These are phyloP conservation scores for Capreolus pygargus DNA, from an alignment of 2,113 vertebrate genomes.

Conservation along the genomic window DNA sequence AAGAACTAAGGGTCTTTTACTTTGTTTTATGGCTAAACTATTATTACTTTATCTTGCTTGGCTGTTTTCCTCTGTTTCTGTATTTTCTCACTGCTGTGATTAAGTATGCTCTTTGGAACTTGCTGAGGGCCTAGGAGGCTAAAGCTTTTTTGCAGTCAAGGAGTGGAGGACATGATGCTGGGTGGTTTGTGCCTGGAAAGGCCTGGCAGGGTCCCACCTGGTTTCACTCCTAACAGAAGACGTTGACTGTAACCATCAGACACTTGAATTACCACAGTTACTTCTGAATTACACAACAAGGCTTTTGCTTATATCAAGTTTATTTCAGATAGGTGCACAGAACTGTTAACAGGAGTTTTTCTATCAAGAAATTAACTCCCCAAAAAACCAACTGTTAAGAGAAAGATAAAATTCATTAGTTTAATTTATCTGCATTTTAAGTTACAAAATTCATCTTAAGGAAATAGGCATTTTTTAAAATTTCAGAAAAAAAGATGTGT, in stretches of 20 bases:
- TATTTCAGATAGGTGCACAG: neutral
- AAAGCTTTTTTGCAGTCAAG: neutral
- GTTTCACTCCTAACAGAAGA: neutral
- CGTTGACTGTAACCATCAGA: neutral
- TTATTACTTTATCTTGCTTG: neutral
- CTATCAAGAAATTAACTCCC: neutral
- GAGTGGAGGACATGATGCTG: neutral
- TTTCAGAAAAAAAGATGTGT: neutral
- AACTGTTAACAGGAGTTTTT: neutral
- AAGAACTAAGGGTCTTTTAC: neutral
- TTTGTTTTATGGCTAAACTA: neutral
- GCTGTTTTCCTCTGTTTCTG: neutral
- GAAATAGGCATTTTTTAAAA: neutral
- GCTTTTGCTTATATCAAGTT: neutral
- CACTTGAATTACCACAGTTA: neutral
- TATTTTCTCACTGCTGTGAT: neutral
- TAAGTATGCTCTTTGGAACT: neutral
- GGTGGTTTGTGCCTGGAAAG: neutral
- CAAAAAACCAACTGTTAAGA: neutral
- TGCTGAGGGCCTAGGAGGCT: neutral
- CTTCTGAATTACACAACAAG: neutral
- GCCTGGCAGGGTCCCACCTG: neutral
- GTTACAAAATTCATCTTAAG: neutral
- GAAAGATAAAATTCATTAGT: neutral
- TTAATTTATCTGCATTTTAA: neutral